A percentile compares a stretch with the other conserved stretches of the same genome.
Evolutionary conservation across 1,140 invertebrate genomes (phyloP).

Genomic region (Tribolium madens): DNA sequence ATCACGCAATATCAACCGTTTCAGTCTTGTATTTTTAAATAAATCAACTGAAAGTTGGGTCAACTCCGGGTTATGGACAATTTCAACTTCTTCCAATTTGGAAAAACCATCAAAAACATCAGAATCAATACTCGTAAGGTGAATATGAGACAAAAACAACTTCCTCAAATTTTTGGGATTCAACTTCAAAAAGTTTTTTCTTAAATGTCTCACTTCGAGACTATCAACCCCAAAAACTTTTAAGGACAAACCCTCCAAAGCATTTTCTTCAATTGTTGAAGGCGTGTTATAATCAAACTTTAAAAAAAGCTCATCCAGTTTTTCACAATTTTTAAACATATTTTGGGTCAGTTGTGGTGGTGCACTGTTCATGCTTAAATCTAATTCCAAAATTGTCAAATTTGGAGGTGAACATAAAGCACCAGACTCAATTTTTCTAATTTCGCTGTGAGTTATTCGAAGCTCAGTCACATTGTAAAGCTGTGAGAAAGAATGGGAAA

Average conservation of each 20-base stretch:
- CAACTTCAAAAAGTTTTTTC: background rate
- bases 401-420: background rate
- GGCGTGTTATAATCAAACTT: background rate
- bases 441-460: background rate
- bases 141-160: background rate
- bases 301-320: background rate
- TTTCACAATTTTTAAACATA: background rate
- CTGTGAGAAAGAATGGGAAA: background rate
- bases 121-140: background rate
- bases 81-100: background rate
- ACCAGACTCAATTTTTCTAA: background rate
- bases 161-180: background rate
- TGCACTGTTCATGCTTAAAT: background rate
- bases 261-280: background rate
- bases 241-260: background rate
- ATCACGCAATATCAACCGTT: background rate
- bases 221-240: background rate
- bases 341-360: background rate
- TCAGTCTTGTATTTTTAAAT: background rate
- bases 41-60: background rate
- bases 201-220: background rate
- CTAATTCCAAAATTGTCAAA: background rate
- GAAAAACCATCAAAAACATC: background rate
- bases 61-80: background rate
- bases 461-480: background rate